Conservation (phyloP, 2,113 vertebrate genomes). For the Nicator chloris region DNA sequence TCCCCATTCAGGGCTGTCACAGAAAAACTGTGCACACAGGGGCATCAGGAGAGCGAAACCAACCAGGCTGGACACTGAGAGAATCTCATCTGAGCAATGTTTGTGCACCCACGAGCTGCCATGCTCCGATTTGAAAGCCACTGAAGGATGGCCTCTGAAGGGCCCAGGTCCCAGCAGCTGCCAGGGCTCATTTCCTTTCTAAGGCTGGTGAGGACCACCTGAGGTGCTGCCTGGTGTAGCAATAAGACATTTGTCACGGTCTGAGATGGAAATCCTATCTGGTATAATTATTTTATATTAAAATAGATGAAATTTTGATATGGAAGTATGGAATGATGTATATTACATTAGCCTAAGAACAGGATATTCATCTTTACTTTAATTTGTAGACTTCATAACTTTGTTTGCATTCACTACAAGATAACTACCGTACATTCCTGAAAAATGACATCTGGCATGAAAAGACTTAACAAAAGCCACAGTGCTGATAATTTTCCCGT, state of each 20-base stretch:
- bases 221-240: slow-evolving; percentile 24
- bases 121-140: neutral
- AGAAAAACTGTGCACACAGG: fast-evolving
- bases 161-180: neutral
- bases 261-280: slow-evolving; percentile 56
- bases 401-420: slow-evolving; percentile 49
- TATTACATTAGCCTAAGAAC: slow-evolving; percentile 41
- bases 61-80: neutral
- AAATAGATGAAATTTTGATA: slow-evolving; percentile 72
- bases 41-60: neutral
- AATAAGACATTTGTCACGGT: slow-evolving; percentile 18
- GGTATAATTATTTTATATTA: slow-evolving; percentile 66
- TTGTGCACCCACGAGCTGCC: neutral
- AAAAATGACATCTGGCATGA: slow-evolving; percentile 54
- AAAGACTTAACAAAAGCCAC: slow-evolving; percentile 59
- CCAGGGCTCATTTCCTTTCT: neutral
- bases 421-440: slow-evolving; percentile 46
- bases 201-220: neutral
- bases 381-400: slow-evolving; percentile 63
- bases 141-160: neutral
- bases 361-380: slow-evolving; percentile 57
- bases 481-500: slow-evolving; percentile 15
- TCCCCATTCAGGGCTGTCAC: neutral
- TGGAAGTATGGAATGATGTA: slow-evolving; percentile 45
- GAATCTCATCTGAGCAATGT: neutral